Conservation (phyloP, 2,888 invertebrate species). For the Rhingia campestris region DNA sequence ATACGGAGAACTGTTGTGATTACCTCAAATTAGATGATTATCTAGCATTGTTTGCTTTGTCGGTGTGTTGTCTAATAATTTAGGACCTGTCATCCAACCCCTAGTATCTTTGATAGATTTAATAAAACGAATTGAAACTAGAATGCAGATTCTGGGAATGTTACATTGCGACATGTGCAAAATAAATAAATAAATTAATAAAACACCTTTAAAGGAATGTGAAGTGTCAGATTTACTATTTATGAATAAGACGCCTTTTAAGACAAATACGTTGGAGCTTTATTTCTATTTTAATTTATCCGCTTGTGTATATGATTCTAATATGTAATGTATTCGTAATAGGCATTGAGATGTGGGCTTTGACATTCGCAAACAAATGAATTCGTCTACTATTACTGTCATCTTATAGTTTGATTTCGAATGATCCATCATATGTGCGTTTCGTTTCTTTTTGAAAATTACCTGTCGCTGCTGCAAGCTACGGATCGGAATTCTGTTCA, state of each 20-base stretch:
- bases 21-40: slow-evolving; percentile 47
- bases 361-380: slow-evolving; percentile 16
- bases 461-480: too few species aligned
- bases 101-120: slow-evolving; percentile 6
- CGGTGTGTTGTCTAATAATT: slow-evolving; percentile 6
- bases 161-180: slow-evolving; percentile 23
- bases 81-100: too few species aligned
- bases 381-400: background rate
- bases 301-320: too few species aligned
- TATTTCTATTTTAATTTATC: slow-evolving; percentile 1
- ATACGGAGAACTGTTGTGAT: slow-evolving; percentile 17
- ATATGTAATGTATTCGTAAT: slow-evolving; percentile 1
- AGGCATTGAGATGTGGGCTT: background rate
- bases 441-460: too few species aligned
- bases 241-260: slow-evolving; percentile 3
- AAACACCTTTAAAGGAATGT: slow-evolving; percentile 2
- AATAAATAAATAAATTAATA: slow-evolving; percentile 15
- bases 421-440: background rate
- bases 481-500: too few species aligned
- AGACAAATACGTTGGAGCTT: background rate
- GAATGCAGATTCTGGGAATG: slow-evolving; percentile 3
- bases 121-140: slow-evolving; percentile 2
- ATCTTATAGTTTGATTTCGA: background rate
- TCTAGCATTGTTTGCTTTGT: slow-evolving; percentile 4
- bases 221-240: slow-evolving; percentile 12